A percentile compares a stretch with the other conserved stretches of the same genome.
phyloP scores from a whole-genome alignment of 2,113 vertebrate species.

The Taxidea taxus region DNA sequence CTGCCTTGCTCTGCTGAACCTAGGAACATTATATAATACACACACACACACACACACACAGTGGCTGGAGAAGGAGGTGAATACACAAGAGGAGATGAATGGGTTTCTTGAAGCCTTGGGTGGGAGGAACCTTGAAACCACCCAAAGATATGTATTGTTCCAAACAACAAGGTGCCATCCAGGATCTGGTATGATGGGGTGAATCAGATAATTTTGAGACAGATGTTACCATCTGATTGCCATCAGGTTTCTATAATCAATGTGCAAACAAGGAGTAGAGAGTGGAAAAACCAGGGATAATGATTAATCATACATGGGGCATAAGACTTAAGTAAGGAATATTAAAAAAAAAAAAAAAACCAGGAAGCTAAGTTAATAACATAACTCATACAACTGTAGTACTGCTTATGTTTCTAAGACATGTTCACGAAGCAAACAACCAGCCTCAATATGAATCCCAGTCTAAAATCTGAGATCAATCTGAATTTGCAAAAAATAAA shows the following conservation, averaged over 20 bases:
- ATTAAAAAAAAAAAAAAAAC: not conserved
- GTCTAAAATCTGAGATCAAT: not conserved
- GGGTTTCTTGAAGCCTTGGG: not conserved
- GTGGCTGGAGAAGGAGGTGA: not conserved
- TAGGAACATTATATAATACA: not conserved
- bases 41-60: too few relatives aligned
- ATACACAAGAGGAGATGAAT: not conserved
- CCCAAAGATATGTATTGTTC: not conserved
- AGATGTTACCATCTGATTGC: not conserved
- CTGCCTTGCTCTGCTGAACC: not conserved
- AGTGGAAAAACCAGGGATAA: not conserved
- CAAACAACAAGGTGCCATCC: not conserved
- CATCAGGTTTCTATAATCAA: not conserved
- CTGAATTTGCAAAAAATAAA: not conserved
- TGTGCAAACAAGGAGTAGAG: not conserved
- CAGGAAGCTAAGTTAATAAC: not conserved
- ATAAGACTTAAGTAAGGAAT: not conserved
- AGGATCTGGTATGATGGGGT: not conserved
- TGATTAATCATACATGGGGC: not conserved
- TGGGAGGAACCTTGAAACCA: not conserved
- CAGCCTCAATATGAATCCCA: not conserved
- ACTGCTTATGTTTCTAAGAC: not conserved
- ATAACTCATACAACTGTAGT: not conserved
- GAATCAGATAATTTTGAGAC: not conserved
- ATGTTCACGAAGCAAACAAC: not conserved